Evolutionary conservation across 2,113 vertebrate genomes (phyloP).

Genomic region (Spea multiplicata): DNA sequence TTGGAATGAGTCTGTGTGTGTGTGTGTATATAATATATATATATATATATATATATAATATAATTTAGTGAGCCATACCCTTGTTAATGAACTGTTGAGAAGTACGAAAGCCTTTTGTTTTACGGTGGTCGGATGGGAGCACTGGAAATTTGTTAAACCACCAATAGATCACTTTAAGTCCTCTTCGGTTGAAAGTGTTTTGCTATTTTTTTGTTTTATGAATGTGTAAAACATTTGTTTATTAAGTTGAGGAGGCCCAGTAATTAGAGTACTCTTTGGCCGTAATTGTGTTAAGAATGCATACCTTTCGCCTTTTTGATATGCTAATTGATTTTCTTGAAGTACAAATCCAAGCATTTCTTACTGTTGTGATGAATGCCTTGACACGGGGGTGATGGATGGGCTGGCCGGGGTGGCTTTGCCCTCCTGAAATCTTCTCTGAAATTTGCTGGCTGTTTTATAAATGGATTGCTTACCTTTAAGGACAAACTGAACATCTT

Average conservation of each 20-base stretch:
- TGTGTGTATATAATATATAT: too few species aligned
- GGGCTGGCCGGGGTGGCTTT: conserved; percentile 26
- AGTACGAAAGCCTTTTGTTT: too few species aligned
- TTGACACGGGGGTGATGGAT: conserved; percentile 43
- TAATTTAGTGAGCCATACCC: too few species aligned
- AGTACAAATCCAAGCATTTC: conserved; percentile 36
- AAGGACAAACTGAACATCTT: conserved; percentile 16
- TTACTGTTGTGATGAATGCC: conserved; percentile 45
- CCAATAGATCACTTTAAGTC: too few species aligned
- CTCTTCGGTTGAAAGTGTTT: background rate
- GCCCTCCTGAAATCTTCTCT: conserved; percentile 27
- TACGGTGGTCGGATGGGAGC: background rate
- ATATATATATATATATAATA: too few species aligned
- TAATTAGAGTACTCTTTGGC: conserved; percentile 14
- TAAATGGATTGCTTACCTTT: background rate
- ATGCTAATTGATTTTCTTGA: conserved; percentile 28
- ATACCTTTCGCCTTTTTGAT: conserved; percentile 39
- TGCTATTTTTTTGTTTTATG: background rate
- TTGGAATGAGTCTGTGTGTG: too few species aligned
- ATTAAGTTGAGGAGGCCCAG: conserved; percentile 16
- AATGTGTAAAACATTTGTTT: conserved; percentile 27
- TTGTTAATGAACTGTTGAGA: too few species aligned
- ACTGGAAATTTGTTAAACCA: too few species aligned
- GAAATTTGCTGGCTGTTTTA: conserved; percentile 22
- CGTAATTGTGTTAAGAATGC: conserved; percentile 45